Evolutionary conservation across 2,888 invertebrate species (phyloP).

Genomic region (Sesia bembeciformis): DNA sequence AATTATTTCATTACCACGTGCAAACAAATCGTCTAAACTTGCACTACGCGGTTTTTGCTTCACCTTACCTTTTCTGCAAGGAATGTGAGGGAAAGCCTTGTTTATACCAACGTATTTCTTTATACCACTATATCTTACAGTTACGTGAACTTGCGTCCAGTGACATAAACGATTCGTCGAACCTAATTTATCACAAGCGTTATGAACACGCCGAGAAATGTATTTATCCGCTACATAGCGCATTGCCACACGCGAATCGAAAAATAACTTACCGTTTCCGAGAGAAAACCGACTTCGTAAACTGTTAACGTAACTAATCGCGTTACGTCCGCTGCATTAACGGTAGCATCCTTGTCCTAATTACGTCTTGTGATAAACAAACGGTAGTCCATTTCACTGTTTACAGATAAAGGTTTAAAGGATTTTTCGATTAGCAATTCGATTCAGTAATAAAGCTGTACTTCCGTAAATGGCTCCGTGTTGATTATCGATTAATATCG

Average conservation of each 20-base stretch:
- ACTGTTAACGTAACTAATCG: conserved; percentile 20
- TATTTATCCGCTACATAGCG: conserved; percentile 31
- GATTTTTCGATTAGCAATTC: too few relatives aligned
- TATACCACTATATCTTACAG: conserved; percentile 1
- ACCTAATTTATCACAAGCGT: conserved; percentile 30
- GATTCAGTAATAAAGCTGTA: too few relatives aligned
- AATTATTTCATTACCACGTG: too few relatives aligned
- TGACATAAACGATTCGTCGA: conserved; percentile 42
- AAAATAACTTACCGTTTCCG: conserved; percentile 25
- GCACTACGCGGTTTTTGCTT: neutral
- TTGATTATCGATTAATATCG: too few relatives aligned
- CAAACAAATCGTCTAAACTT: too few relatives aligned
- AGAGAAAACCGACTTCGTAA: conserved; percentile 13
- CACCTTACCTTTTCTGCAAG: neutral
- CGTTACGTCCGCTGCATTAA: conserved; percentile 17
- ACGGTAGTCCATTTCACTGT: neutral
- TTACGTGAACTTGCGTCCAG: conserved; percentile 23
- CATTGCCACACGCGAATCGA: conserved; percentile 26
- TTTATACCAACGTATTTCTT: neutral
- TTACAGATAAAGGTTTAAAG: too few relatives aligned
- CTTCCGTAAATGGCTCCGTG: too few relatives aligned
- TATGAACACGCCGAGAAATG: conserved; percentile 29
- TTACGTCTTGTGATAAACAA: conserved; percentile 6
- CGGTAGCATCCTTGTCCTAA: conserved; percentile 14
- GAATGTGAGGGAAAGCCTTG: neutral